Evolutionary conservation across 2,113 vertebrate species (phyloP).

Genomic region (Ameiurus melas): DNA sequence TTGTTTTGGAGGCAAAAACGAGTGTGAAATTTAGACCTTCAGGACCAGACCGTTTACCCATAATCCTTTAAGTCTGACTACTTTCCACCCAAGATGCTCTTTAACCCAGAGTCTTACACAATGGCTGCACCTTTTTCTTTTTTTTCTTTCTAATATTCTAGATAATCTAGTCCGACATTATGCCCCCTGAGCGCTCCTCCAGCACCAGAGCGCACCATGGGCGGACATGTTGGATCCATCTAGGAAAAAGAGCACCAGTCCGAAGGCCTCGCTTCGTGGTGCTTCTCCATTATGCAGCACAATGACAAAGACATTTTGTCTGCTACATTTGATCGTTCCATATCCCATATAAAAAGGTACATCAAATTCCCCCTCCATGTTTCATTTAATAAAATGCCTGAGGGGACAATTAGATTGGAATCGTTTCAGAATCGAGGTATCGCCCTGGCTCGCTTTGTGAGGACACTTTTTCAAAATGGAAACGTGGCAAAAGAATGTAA

Average conservation of each 20-base stretch:
- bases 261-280: constrained; percentile 16
- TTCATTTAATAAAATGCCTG: not conserved
- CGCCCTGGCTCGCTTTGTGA: constrained; percentile 34
- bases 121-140: not conserved
- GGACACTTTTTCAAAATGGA: constrained; percentile 46
- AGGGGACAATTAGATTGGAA: constrained; percentile 7
- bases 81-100: constrained; percentile 28
- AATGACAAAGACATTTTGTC: constrained; percentile 56
- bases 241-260: constrained; percentile 10
- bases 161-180: not conserved
- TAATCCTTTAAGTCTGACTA: constrained; percentile 42
- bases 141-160: not conserved
- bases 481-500: constrained; percentile 54
- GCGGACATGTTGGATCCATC: constrained; percentile 15
- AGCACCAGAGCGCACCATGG: constrained; percentile 9
- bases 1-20: constrained; percentile 16
- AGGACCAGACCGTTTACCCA: constrained; percentile 34
- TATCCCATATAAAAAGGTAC: constrained; percentile 8
- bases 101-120: constrained; percentile 12
- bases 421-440: constrained; percentile 1
- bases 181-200: not conserved
- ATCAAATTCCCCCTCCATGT: not conserved
- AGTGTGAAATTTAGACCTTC: constrained; percentile 18
- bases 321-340: constrained; percentile 37
- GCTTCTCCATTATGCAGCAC: constrained; percentile 23